Base-by-base conservation (phyloP, 2,888 invertebrate genomes). In the Diaprepes abbreviatus region DNA sequence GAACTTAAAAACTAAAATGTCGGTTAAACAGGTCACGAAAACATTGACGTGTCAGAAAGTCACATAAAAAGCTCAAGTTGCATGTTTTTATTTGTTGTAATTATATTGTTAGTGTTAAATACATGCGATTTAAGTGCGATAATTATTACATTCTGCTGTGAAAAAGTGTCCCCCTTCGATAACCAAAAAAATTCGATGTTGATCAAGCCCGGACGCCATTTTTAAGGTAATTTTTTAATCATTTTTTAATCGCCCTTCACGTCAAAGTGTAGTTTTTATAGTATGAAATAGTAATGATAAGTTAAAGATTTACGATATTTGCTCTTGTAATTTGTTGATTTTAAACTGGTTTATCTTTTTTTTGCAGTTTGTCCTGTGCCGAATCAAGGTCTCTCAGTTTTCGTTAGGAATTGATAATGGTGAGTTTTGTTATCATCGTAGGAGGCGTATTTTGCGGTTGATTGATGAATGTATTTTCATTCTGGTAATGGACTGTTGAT, bases 191-290 rank as follows among this genome's bases (percentile, higher is more conserved):
- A 31, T n/a, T 16, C 28, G 45, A 43, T 59, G 59, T 33, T 59
- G 31, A 43, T 40, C 17, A 43, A 10, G 14, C 28, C 33, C 35
- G 38, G 62, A 38, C 62, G 62, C 62, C 62, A 48, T 62, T 62
- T 50, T 48, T 62, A 52, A 62, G 21, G 62, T 62, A 62, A 62
- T 62, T 50, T 48, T 52, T 21, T 48, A 50, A 48, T 48, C 43
- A 33, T 50, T 50, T 35, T 62, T 52, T 52, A 33, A 31, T 43
- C 31, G 43, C 17, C 45, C 38, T 28, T 35, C 21, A 54, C 17
- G 59, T 59, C 59, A 59, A 59, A 45, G 24, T 40, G 24, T 40
- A 50, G 48, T 43, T 28, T 43, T 59, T 59, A 4, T 59, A 9
- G 19, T 9, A 54, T 59, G 21, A 59, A 40, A 45, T 33, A 28